phyloP scores from a whole-genome alignment of 1,140 invertebrate species.

The Metopolophium dirhodum region DNA sequence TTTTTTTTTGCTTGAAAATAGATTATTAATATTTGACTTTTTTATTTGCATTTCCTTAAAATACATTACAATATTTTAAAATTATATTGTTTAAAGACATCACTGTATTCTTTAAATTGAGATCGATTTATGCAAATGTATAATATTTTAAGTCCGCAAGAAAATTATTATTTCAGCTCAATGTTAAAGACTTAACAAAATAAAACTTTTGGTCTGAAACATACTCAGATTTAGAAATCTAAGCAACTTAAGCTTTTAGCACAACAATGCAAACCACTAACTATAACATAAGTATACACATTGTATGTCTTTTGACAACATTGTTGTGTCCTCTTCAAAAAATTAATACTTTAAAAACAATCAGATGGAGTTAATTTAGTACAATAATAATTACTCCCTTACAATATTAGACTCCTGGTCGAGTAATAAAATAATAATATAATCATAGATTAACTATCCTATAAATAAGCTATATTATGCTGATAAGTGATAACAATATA shows the following conservation, averaged over 20 bases:
- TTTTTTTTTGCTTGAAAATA: neutral
- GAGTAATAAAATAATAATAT: neutral
- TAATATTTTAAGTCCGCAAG: neutral
- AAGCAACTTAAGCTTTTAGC: neutral
- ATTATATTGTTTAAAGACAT: neutral
- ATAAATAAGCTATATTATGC: neutral
- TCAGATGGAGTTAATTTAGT: neutral
- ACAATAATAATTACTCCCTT: neutral
- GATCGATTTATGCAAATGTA: neutral
- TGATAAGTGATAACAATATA: neutral
- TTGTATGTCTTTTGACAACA: neutral
- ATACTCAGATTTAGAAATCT: neutral
- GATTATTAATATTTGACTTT: neutral
- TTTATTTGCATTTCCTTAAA: neutral
- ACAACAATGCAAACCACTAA: neutral
- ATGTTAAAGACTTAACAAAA: neutral
- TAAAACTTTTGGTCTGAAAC: neutral
- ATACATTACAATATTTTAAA: neutral
- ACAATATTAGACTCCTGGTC: neutral
- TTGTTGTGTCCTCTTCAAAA: neutral
- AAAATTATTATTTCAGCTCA: constrained; percentile 9
- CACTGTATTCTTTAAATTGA: neutral
- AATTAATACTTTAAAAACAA: neutral
- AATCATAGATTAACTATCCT: neutral
- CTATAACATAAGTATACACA: neutral